These are phyloP conservation scores for Megastigmus dorsalis DNA, from an alignment of 2,888 invertebrate species.

Conservation along the genomic window DNA sequence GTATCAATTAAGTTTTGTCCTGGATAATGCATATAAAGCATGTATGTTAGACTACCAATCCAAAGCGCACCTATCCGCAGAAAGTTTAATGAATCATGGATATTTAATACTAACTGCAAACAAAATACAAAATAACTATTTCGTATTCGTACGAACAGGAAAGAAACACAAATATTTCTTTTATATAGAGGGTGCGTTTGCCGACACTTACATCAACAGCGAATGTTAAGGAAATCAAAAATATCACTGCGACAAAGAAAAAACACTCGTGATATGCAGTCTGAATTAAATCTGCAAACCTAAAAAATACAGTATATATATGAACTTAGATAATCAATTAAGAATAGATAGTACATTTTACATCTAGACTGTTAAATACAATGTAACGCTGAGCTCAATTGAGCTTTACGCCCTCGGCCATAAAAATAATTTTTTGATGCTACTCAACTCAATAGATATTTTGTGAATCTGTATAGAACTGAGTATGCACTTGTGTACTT, in stretches of 20 bases:
- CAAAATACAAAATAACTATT: neutral
- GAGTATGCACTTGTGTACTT: neutral
- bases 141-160: too few relatives aligned
- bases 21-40: slow-evolving; percentile 21
- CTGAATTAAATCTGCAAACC: slow-evolving; percentile 1
- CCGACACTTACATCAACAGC: slow-evolving; percentile 6
- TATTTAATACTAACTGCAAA: slow-evolving; percentile 4
- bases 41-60: neutral
- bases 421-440: neutral
- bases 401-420: too few relatives aligned
- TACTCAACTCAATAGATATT: slow-evolving; percentile 9
- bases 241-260: neutral
- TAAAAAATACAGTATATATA: neutral
- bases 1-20: slow-evolving; percentile 30
- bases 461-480: slow-evolving; percentile 6
- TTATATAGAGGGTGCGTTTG: neutral
- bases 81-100: neutral
- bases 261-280: neutral
- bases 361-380: too few relatives aligned
- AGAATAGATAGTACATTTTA: neutral
- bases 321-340: too few relatives aligned
- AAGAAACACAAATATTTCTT: neutral
- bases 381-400: too few relatives aligned
- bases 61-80: neutral
- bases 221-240: neutral